Percentiles rank a stretch among this genome's conserved stretches.
These are phyloP conservation scores for Procambarus virginalis DNA, from an alignment of 1,140 invertebrate genomes.

Conservation along the genomic window DNA sequence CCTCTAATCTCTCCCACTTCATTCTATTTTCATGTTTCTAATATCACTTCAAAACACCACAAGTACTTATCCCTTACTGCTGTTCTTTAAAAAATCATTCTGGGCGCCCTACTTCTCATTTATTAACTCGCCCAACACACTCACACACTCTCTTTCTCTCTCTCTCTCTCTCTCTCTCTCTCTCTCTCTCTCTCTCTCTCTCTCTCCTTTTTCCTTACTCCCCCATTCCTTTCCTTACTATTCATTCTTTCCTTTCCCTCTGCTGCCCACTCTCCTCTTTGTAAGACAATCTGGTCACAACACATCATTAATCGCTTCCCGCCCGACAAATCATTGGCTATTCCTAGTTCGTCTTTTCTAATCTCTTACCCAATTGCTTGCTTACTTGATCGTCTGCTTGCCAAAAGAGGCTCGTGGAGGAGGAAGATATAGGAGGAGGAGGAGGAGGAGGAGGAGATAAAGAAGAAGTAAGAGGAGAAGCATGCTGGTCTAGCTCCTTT, in stretches of 20 bases:
- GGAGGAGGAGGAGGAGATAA: no score
- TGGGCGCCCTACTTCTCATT: no score
- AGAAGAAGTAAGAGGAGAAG: no score
- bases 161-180: not conserved
- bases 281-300: not conserved
- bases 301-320: not conserved
- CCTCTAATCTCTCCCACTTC: no score
- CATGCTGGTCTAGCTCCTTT: not conserved
- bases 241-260: not conserved
- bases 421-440: not conserved
- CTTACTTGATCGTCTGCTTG: not conserved
- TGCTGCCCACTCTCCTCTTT: not conserved
- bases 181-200: not conserved
- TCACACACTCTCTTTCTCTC: not conserved
- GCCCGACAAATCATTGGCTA: conserved; percentile 3
- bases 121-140: no score
- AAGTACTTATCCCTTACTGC: no score
- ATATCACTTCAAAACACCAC: no score
- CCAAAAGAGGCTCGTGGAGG: conserved; percentile 1
- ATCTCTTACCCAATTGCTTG: not conserved
- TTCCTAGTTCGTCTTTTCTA: not conserved
- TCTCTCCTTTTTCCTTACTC: not conserved
- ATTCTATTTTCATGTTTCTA: no score
- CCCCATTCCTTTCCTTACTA: not conserved
- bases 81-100: no score